Evolutionary conservation across 53 echinoderm and acorn worm genomes (phyloP).

Genomic region (Echinometra lucunter): DNA sequence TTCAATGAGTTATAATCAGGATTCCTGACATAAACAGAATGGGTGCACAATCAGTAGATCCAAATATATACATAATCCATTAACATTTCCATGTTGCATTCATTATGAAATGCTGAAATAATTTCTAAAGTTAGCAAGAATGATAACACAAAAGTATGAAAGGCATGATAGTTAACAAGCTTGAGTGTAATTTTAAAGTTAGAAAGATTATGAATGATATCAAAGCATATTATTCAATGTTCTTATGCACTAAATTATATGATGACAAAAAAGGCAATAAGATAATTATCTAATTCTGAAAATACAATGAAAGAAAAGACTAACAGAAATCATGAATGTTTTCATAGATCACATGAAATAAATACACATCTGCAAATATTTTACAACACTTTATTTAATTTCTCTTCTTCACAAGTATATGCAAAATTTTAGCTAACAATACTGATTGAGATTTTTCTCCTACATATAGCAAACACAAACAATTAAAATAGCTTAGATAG

Average conservation of each 20-base stretch:
- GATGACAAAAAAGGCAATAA: too few relatives aligned
- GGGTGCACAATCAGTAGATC: background rate
- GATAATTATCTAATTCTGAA: too few relatives aligned
- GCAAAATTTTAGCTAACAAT: slow-evolving; percentile 10
- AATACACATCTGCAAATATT: background rate
- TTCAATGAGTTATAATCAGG: background rate
- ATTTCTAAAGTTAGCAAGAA: background rate
- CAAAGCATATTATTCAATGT: background rate
- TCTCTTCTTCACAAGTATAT: background rate
- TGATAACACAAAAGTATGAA: background rate
- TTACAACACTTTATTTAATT: background rate
- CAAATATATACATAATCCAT: background rate
- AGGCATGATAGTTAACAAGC: background rate
- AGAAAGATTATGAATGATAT: background rate
- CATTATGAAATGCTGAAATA: background rate
- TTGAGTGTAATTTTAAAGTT: background rate
- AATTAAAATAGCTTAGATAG: background rate
- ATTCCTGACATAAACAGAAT: background rate
- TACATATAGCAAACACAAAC: background rate
- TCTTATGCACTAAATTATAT: background rate
- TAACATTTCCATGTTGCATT: background rate
- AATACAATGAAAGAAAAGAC: background rate
- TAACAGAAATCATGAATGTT: background rate
- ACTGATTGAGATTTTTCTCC: background rate
- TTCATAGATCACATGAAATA: slow-evolving; percentile 18